Evolutionary conservation across 2,888 invertebrate genomes (phyloP).

Genomic region (Cyclophora albipunctata): DNA sequence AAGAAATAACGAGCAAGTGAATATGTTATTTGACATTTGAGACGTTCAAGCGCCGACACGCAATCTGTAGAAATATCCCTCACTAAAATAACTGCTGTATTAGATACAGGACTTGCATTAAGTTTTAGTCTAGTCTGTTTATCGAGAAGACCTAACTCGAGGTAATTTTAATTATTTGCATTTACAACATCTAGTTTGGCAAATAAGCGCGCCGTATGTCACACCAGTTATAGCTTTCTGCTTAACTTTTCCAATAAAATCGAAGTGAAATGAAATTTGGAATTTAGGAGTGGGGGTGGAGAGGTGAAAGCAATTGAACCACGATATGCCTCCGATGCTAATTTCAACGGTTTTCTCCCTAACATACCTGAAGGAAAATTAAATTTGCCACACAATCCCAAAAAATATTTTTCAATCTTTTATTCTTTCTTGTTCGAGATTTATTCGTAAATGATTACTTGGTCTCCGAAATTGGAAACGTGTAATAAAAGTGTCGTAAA

Average conservation of each 20-base stretch:
- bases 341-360: conserved; percentile 39
- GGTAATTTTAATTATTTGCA: too few species aligned
- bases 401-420: conserved; percentile 18
- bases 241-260: conserved; percentile 72
- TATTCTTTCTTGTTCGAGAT: conserved; percentile 4
- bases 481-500: too few species aligned
- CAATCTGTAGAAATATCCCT: too few species aligned
- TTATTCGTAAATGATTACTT: conserved; percentile 6
- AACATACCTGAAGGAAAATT: conserved; percentile 27
- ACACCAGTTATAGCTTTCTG: conserved; percentile 40
- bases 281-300: conserved; percentile 44
- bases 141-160: too few species aligned
- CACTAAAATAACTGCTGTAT: too few species aligned
- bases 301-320: conserved; percentile 51
- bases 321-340: conserved; percentile 40
- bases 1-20: too few species aligned
- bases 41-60: too few species aligned
- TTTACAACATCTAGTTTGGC: neutral
- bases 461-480: too few species aligned
- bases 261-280: conserved; percentile 64
- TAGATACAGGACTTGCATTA: too few species aligned
- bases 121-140: too few species aligned
- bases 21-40: too few species aligned
- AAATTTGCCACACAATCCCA: conserved; percentile 34
- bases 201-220: conserved; percentile 23